Evolutionary conservation across 2,888 invertebrate species (phyloP), one percentile per base, ranked within the genome.

Genomic region (Eilema griseolum): DNA sequence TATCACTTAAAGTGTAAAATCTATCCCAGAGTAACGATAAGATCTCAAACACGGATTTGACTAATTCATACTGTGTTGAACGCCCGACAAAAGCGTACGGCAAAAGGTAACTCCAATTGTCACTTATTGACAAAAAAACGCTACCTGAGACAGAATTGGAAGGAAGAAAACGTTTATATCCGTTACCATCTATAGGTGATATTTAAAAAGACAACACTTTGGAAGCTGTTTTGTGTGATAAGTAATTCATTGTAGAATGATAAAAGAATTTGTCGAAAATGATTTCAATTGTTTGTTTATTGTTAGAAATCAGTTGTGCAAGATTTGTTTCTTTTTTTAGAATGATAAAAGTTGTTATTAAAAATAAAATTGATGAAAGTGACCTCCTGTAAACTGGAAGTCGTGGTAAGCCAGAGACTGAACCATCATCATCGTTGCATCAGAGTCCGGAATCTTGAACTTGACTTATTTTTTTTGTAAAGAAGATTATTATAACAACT

Each of bases 141-240:
- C 56, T 81, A 81, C 83, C 83, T 83, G 81, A 56, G 69, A 33
- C 14, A 24, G 14, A 37, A 67, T 57, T 31, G n/a, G 3, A 28
- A 23, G 28, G 64, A 66, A 65, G 62, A 61, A 71, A 69, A 41
- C 12, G 64, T 65, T 69, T 57, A 16, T 23, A 33, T 57, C 33
- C 23, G 65, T 56, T 31, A 56, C 31, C 12, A 37, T 67, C 33
- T 61, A 61, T 56, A 8, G n/a, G 7, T n/a, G 8, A 14, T 57
- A 3, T 20, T 52, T 56, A 57, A 26, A 60, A 41, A 24, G 33
- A 16, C 23, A 41, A 33, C 26, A 26, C 7, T 14, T 33, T 41
- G 20, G 23, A n/a, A 31, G 14, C 8, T 33, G 23, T 65, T 56
- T 65, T 61, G 26, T 31, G 31, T 61, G 20, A 26, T 20, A 28